Conservation (phyloP, 2,888 invertebrate species). For the Heliconius ismenius region DNA sequence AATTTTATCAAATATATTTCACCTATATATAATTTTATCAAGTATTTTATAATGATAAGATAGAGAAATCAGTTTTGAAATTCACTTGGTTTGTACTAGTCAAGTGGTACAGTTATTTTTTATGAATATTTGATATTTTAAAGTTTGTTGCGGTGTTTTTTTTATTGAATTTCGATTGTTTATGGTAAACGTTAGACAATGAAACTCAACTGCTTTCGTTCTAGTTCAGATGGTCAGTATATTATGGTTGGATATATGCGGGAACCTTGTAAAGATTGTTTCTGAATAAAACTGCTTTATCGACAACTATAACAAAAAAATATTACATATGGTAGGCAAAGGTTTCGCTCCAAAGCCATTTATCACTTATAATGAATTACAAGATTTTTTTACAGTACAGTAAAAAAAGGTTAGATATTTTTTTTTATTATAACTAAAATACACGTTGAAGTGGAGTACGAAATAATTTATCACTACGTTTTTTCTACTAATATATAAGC, state of each 20-base stretch:
- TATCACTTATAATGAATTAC: too few relatives aligned
- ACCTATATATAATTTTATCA: neutral
- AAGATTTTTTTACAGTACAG: too few relatives aligned
- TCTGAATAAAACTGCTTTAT: neutral
- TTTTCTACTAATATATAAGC: neutral
- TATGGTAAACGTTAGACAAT: neutral
- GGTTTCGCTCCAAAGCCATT: neutral
- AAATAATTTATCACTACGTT: neutral
- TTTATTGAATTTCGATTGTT: neutral
- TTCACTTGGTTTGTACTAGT: neutral
- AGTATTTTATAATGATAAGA: conserved; percentile 4
- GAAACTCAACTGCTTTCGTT: neutral
- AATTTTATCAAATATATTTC: conserved; percentile 8
- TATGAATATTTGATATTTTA: neutral
- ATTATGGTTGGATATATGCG: neutral
- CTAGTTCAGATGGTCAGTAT: neutral
- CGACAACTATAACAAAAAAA: neutral
- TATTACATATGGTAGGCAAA: neutral
- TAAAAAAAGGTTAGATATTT: too few relatives aligned
- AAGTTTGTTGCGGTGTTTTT: neutral
- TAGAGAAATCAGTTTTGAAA: conserved; percentile 7
- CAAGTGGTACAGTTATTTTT: neutral
- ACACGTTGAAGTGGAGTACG: neutral
- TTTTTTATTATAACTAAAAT: neutral
- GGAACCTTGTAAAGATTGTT: neutral